Evolutionary conservation across 2,888 invertebrate genomes (phyloP), one percentile per base, ranked within the genome.

Genomic region (Lycophotia porphyrea): DNA sequence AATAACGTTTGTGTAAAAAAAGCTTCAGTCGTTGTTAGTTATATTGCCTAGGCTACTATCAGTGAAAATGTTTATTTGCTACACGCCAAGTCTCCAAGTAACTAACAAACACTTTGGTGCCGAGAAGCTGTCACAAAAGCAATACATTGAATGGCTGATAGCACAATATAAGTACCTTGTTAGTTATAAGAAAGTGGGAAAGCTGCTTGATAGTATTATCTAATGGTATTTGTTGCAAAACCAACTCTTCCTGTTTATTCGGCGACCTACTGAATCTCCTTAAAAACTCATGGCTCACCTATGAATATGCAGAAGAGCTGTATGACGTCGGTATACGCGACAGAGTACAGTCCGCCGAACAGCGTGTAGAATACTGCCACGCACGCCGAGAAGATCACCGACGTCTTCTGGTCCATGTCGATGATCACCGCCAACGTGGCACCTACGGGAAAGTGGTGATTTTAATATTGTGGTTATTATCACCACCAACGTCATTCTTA

Each of bases 241-340:
- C 15, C 7, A 0, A 2, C 2, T 18, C 0, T 31, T 44, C 8
- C 8, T 47, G 0, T 2, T 42, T 34, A 61, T 24, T 27, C 0
- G 0, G 2, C 1, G 24, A 13, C 8, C 8, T 24, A 2, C 36
- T 27, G 3, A 36, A 47, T 44, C 2, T 47, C 24, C n/a, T 66
- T 47, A 21, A 39, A 36, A 21, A 4, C 5, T 8, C 44, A 31
- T 4, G 8, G 0, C 82, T 74, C 73, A 89, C 87, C 87, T 66
- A 99, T 97, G 95, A 99, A 99, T 92, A 99, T 99, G 96, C 99
- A 99, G 97, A 99, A 99, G 66, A 99, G 97, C 95, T 99, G 99
- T 89, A 99, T 99, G 90, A 99, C 99, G 94, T 99, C 99, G 0
- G 99, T 99, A 94, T 99, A 99, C 1, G 99, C 99, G 80, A 99